Evolutionary conservation across 2,113 vertebrate species (phyloP).

Genomic region (Apus apus): DNA sequence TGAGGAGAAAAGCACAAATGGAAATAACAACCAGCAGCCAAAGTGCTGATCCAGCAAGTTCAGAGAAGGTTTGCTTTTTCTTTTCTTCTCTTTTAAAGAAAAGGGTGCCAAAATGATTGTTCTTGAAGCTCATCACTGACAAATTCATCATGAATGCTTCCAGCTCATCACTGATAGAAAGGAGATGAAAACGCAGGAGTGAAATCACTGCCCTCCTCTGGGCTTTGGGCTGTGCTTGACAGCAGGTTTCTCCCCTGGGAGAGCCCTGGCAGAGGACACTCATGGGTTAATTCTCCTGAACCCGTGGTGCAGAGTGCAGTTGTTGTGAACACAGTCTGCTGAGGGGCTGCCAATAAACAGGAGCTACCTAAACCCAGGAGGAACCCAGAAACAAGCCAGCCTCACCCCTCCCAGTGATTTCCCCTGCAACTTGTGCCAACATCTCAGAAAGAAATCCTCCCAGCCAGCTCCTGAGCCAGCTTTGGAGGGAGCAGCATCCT

Average conservation of each 20-base stretch:
- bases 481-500: neutral
- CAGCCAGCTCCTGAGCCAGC: neutral
- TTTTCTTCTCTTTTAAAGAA: neutral
- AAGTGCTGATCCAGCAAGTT: slow-evolving; percentile 12
- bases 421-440: neutral
- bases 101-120: neutral
- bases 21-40: neutral
- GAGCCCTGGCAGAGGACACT: neutral
- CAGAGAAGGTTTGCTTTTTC: neutral
- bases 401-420: neutral
- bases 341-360: neutral
- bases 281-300: neutral
- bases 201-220: neutral
- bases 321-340: neutral
- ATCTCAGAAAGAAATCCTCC: neutral
- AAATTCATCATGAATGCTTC: neutral
- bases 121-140: neutral
- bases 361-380: neutral
- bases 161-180: neutral
- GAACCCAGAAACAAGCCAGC: neutral
- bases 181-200: neutral
- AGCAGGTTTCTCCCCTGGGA: neutral
- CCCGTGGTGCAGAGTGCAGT: too few species aligned
- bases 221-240: neutral
- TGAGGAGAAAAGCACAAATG: neutral